phyloP scores from a whole-genome alignment of 2,113 vertebrate species.

The Regulus satrapa region DNA sequence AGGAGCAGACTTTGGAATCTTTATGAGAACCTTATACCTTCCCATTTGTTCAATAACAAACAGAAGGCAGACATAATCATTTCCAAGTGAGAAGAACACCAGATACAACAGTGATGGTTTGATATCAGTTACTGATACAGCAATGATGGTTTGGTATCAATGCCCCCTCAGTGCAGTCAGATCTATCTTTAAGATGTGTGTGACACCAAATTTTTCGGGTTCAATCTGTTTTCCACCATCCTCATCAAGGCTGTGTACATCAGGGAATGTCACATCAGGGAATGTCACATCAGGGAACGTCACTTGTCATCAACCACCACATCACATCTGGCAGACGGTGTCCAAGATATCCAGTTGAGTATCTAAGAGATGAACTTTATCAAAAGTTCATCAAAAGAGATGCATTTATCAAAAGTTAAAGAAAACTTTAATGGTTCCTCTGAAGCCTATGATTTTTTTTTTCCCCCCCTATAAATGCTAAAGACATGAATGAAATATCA shows the following conservation, averaged over 20 bases:
- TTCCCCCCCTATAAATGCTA: fast-evolving
- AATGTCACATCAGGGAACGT: too few relatives aligned
- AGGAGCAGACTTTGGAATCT: neutral
- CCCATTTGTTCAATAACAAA: neutral
- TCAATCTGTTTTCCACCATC: neutral
- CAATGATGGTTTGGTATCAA: fast-evolving
- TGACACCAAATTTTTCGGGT: neutral
- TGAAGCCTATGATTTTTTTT: neutral
- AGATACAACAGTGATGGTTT: fast-evolving
- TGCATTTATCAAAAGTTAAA: neutral
- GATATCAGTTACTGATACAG: neutral
- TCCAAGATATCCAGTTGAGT: neutral
- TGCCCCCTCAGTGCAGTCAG: neutral
- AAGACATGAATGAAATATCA: neutral
- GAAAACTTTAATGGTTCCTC: neutral
- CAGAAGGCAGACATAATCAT: neutral
- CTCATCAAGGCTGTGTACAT: neutral
- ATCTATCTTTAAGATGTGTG: neutral
- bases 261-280: neutral
- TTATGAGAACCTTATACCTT: neutral
- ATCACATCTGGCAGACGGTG: too few relatives aligned
- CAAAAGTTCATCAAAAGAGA: too few relatives aligned
- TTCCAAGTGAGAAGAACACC: neutral
- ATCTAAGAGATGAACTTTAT: neutral
- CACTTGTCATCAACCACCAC: too few relatives aligned